Evolutionary conservation across 1,140 invertebrate genomes (phyloP), one percentile per base, ranked within the genome.

Genomic region (Bradynema listronoti): DNA sequence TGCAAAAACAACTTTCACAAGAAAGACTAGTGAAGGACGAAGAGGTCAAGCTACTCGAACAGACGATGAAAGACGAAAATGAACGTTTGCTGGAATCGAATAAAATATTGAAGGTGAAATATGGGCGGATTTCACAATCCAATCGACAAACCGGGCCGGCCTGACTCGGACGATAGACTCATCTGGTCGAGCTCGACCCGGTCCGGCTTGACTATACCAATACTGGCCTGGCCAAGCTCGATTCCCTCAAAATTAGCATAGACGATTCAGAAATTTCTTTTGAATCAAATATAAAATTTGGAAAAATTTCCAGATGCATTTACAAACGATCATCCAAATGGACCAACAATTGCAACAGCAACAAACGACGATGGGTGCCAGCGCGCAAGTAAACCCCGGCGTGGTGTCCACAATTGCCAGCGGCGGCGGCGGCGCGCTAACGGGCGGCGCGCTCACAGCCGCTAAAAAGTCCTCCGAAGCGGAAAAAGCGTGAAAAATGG

Each of bases 1-100:
- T 73, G 5, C 62, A 73, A 50, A 61, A 71, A 47, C 57, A 65
- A 29, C 36, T 75, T n/a, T 55, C 59, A 7, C 60, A 67, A 16
- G 65, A 75, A 32, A 47, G 56, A 36, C 42, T 65, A 19, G 42
- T 64, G 27, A 59, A 61, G 16, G 72, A 75, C 27, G 71, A 73
- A 45, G 71, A 73, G 63, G 49, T 73, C 36, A 64, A 66, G 32
- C 51, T 75, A 34, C 42, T 73, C 25, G 71, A 73, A 46, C 54
- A 69, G 52, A 58, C 58, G 24, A 72, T 75, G 69, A 68, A 60
- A 27, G 71, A 73, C 33, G 73, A 75, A 47, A 73, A 73, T 41
- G 61, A 74, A 34, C 54, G 69, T 33, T 56, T 73, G 25, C 30
- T 58, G 14, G 72, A 73, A 47, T 56, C 69, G 11, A 75, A 75